phyloP scores from a whole-genome alignment of 37 sponge, comb jelly and placozoan genomes.

The Lycopodina hypogea region DNA sequence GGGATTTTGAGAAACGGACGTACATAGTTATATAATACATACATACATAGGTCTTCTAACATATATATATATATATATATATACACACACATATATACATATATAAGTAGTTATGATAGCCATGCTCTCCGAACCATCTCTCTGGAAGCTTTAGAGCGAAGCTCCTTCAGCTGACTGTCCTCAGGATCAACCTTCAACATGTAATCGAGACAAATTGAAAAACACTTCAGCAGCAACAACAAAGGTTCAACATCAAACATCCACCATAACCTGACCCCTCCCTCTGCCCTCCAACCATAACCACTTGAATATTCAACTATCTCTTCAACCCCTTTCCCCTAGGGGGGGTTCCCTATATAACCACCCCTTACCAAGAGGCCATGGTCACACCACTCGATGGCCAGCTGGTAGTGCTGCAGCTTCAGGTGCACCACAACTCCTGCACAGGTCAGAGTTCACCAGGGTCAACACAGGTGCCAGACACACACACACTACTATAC shows the following conservation, averaged over 20 bases:
- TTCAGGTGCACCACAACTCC: conserved; percentile 52
- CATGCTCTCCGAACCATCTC: conserved; percentile 31
- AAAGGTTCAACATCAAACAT: neutral
- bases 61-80: no score
- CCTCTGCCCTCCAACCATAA: neutral
- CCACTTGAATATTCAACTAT: neutral
- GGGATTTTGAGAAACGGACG: no score
- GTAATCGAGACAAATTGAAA: no score
- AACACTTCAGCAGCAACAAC: no score
- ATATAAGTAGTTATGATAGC: no score
- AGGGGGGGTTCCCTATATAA: no score
- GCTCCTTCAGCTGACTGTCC: conserved; percentile 34
- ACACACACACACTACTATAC: neutral
- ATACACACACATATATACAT: neutral
- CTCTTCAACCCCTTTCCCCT: neutral
- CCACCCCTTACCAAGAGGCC: conserved; percentile 58
- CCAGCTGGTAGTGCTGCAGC: conserved; percentile 58
- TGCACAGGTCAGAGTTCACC: neutral
- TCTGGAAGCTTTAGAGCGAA: conserved; percentile 49
- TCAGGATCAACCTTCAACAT: conserved; percentile 28
- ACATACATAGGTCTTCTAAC: no score
- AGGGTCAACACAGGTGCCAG: neutral
- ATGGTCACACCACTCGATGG: conserved; percentile 79
- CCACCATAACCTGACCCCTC: neutral
- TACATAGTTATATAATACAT: no score